Evolutionary conservation across 1,140 invertebrate species (phyloP).

Genomic region (Chironomus tepperi): DNA sequence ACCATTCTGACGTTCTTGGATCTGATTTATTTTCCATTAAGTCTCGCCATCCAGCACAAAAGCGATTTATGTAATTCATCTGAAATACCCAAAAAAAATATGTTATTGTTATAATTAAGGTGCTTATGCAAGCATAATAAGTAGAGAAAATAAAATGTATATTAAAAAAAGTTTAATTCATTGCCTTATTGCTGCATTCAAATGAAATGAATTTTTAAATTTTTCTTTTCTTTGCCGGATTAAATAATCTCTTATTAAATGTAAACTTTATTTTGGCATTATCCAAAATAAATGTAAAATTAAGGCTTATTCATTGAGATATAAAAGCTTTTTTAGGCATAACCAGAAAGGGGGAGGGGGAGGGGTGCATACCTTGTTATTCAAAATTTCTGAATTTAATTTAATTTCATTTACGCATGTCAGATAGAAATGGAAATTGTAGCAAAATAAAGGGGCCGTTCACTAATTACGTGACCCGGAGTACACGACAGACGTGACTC

Average conservation of each 20-base stretch:
- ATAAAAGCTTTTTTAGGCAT: background rate
- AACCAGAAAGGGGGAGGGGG: background rate
- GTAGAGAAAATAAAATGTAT: background rate
- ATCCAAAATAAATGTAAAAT: background rate
- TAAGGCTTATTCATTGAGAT: background rate
- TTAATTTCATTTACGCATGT: too few species aligned
- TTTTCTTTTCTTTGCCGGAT: background rate
- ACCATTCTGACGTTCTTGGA: conserved; percentile 70
- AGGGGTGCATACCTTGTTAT: too few species aligned
- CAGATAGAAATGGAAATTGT: too few species aligned
- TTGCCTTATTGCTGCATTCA: conserved; percentile 1
- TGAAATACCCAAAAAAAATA: background rate
- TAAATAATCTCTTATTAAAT: conserved; percentile 5
- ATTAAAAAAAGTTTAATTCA: background rate
- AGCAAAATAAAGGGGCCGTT: too few species aligned
- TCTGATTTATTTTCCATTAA: conserved; percentile 69
- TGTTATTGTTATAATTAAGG: background rate
- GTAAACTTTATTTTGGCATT: background rate
- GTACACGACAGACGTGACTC: too few species aligned
- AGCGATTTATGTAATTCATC: conserved; percentile 3
- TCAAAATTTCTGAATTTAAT: too few species aligned
- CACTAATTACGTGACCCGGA: too few species aligned
- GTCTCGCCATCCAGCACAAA: conserved; percentile 50
- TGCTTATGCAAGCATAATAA: too few species aligned
- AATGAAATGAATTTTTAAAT: background rate